These are phyloP conservation scores for Coremacera marginata DNA, from an alignment of 2,888 invertebrate genomes.

Conservation along the genomic window DNA sequence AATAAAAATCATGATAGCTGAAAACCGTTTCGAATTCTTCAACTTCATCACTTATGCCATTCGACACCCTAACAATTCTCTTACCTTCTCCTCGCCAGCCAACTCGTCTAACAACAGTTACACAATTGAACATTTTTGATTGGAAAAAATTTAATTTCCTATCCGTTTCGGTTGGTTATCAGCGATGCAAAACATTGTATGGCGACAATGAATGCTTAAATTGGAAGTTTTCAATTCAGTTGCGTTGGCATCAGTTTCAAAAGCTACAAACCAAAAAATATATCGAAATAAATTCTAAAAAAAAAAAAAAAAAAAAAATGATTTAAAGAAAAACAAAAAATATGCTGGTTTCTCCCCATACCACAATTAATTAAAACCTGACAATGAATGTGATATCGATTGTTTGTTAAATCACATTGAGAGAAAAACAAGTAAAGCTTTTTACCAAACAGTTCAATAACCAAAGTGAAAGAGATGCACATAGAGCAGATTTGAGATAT, in stretches of 20 bases:
- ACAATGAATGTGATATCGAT: slow-evolving; percentile 49
- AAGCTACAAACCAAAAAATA: slow-evolving; percentile 17
- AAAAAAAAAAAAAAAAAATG: slow-evolving; percentile 18
- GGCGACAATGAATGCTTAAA: slow-evolving; percentile 53
- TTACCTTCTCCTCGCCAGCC: not conserved
- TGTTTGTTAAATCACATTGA: slow-evolving; percentile 27
- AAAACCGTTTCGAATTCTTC: no score
- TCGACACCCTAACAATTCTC: not conserved
- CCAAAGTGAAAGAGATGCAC: not conserved
- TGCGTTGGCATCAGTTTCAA: slow-evolving; percentile 1
- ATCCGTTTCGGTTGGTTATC: slow-evolving; percentile 60
- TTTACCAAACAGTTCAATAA: not conserved
- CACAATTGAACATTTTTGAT: slow-evolving; percentile 63
- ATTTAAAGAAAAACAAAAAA: not conserved
- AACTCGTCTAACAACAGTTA: not conserved
- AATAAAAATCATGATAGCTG: no score
- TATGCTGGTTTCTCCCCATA: slow-evolving; percentile 50
- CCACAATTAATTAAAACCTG: slow-evolving; percentile 62
- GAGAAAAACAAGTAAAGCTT: not conserved
- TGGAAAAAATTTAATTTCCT: slow-evolving; percentile 66
- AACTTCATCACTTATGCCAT: no score
- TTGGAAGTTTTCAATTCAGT: slow-evolving; percentile 46
- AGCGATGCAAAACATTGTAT: slow-evolving; percentile 33
- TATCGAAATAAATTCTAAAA: slow-evolving; percentile 35
- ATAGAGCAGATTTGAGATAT: not conserved